phyloP scores from a whole-genome alignment of 2,113 vertebrate species.

The Halichoeres trimaculatus region DNA sequence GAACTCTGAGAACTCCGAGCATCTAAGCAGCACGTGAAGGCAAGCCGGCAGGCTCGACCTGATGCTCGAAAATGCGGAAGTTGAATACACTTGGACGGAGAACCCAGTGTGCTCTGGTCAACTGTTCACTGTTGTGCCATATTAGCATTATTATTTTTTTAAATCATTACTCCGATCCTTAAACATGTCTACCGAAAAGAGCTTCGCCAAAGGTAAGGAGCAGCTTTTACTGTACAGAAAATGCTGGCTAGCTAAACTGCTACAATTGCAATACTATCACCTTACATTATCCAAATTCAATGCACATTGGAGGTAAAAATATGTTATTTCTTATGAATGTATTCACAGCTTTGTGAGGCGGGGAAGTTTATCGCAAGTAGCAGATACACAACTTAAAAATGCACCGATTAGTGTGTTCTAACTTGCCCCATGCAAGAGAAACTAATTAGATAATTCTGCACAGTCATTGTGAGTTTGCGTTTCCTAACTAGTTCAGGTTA shows the following conservation, averaged over 20 bases:
- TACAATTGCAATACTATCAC: background rate
- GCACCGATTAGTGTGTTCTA: background rate
- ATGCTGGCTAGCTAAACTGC: background rate
- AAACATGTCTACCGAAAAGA: constrained; percentile 62
- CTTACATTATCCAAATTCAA: background rate
- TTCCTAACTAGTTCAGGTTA: fast-evolving
- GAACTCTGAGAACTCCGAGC: background rate
- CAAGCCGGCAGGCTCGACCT: background rate
- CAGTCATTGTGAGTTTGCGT: constrained; percentile 16
- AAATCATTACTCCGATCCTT: background rate
- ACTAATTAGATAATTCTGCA: background rate
- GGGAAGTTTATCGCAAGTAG: background rate
- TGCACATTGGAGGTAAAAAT: background rate
- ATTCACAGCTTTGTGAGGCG: background rate
- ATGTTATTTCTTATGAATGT: background rate
- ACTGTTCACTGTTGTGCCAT: background rate
- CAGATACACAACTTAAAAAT: background rate
- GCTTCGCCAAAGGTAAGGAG: constrained; percentile 69
- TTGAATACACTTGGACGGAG: fast-evolving
- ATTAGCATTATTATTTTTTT: background rate
- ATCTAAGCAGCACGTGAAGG: background rate
- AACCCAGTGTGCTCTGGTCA: background rate
- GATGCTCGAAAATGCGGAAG: constrained; percentile 36
- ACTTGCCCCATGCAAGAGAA: background rate
- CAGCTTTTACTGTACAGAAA: too few relatives aligned